Percentiles rank a stretch among this genome's conserved stretches.
Conservation (phyloP, 2,113 vertebrate genomes). For the Naja naja region DNA sequence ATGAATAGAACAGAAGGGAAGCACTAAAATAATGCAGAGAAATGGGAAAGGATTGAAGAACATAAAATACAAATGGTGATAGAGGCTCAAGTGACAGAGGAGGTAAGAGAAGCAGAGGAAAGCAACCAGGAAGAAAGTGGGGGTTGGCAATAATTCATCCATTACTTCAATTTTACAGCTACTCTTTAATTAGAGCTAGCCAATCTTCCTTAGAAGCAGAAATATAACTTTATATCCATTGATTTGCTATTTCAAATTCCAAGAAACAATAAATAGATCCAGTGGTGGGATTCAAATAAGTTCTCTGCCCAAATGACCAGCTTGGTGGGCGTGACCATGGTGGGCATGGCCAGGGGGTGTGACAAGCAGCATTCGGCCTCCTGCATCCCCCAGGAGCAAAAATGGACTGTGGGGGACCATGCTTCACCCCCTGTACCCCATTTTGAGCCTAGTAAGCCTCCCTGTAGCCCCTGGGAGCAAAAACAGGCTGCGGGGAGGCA, state of each 20-base stretch:
- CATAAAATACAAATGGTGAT: background rate
- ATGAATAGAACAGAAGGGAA: background rate
- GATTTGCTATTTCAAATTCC: background rate
- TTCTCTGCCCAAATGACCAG: no score
- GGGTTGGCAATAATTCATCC: background rate
- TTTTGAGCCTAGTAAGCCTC: no score
- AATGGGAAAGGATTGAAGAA: background rate
- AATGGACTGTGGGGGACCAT: no score
- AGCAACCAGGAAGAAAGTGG: background rate
- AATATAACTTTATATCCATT: background rate
- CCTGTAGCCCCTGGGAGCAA: no score
- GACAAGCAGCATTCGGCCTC: no score
- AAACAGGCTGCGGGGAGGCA: no score
- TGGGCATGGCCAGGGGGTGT: no score
- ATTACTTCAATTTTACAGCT: background rate
- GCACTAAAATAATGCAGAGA: background rate
- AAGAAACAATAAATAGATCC: background rate
- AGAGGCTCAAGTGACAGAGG: background rate
- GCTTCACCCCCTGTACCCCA: no score
- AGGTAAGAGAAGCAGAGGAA: background rate
- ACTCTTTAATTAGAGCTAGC: background rate
- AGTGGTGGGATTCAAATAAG: no score
- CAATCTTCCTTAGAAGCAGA: background rate
- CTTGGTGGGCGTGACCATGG: no score
- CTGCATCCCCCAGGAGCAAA: no score